Base-by-base conservation (phyloP, 2,113 vertebrate genomes). In the Epinephelus moara region DNA sequence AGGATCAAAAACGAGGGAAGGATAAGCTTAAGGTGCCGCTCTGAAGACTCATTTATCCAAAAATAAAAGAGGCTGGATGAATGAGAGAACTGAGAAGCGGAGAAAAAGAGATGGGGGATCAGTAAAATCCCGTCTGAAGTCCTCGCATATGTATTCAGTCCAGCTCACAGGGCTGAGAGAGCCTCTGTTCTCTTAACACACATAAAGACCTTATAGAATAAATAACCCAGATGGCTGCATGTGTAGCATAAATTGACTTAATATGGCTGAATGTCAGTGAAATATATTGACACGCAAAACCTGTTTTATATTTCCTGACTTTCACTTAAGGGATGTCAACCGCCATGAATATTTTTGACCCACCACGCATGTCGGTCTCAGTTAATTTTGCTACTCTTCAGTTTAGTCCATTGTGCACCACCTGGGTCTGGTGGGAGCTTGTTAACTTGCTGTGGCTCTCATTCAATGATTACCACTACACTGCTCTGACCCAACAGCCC, bases 121-220 rank as follows among this genome's bases (percentile, higher is more conserved):
- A 84, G 60, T 60, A 33, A 83, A 75, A 83, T 50, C 18, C 52
- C 62, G 33, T 62, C 66, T 76, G 78, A 42, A 71, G 21, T 69
- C 37, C 11, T 19, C 3, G 6, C 70, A 67, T 62, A 33, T 78
- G 47, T 67, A 69, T 78, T 75, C 50, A 82, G 62, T 84, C n/a
- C 14, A 52, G 19, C 52, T 63, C 69, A 56, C 50, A 60, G 33
- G 56, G 53, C 76, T 75, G 27, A 66, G 19, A 69, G 2, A 60
- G 67, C 25, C 27, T 66, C 27, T 15, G 47, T 25, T 52, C 21
- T 70, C 59, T 25, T 33, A 27, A 74, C 27, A 57, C 37, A 37
- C 17, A 63, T 52, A 27, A 78, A 80, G 37, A 45, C 25, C 27
- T 57, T 25, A 33, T 37, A 66, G 69, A 78, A 57, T 30, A 80